Evolutionary conservation across 1,140 invertebrate genomes (phyloP).

Genomic region (Drosophila pseudoananassae): DNA sequence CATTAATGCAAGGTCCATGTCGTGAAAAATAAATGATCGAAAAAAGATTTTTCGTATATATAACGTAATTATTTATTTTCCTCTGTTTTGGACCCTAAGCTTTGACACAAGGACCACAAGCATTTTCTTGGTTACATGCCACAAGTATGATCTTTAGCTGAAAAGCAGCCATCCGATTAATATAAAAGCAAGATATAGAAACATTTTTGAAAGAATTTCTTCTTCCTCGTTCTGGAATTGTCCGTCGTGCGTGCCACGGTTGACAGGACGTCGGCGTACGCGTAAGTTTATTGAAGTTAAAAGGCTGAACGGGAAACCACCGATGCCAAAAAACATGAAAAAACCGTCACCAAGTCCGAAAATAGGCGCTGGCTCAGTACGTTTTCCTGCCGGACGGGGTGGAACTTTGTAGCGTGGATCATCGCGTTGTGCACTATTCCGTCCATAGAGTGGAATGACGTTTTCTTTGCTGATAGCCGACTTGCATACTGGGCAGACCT

Average conservation of each 20-base stretch:
- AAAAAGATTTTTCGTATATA: not conserved
- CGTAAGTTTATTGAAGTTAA: conserved; percentile 99
- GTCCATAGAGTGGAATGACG: conserved; percentile 98
- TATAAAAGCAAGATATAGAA: too few relatives aligned
- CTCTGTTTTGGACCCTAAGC: too few relatives aligned
- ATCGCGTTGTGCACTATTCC: conserved; percentile 94
- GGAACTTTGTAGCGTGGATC: conserved; percentile 93
- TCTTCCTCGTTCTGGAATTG: too few relatives aligned
- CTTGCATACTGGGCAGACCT: conserved; percentile 99
- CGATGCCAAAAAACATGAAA: conserved; percentile 99
- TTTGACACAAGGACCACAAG: too few relatives aligned
- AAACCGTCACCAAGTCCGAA: conserved; percentile 97
- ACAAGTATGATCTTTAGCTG: too few relatives aligned
- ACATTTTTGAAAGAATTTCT: too few relatives aligned
- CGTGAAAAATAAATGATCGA: not conserved
- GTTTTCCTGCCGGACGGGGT: conserved; percentile 94
- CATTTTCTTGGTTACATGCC: too few relatives aligned
- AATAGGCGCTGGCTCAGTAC: conserved; percentile 92
- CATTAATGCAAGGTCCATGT: conserved; percentile 38
- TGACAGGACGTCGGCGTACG: conserved; percentile 89
- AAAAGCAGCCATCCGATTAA: too few relatives aligned
- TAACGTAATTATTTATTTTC: not conserved
- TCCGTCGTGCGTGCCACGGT: too few relatives aligned
- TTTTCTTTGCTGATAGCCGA: conserved; percentile 98
- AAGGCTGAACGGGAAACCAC: conserved; percentile 99